Percentiles rank a stretch among this genome's conserved stretches.
Conservation (phyloP, 2,113 vertebrate species). For the Oriolus oriolus region DNA sequence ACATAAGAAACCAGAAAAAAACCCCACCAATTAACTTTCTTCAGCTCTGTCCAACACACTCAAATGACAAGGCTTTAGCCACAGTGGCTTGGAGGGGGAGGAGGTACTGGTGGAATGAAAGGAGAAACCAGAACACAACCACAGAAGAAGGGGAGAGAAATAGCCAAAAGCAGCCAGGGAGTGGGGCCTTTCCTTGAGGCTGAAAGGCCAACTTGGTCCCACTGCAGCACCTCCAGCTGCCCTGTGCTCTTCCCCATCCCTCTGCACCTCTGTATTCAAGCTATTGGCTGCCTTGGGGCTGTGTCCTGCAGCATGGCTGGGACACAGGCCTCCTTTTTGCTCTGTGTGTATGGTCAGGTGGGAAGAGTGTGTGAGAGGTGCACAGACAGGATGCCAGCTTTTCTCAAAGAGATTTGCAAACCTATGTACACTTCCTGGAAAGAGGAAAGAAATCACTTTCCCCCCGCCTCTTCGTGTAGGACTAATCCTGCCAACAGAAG, state of each 20-base stretch:
- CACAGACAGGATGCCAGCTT: not conserved
- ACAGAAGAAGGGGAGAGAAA: not conserved
- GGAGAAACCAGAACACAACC: not conserved
- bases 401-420: not conserved
- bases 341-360: not conserved
- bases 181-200: not conserved
- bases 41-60: not conserved
- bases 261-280: not conserved
- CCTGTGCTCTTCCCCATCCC: not conserved
- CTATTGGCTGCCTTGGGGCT: not conserved
- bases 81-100: not conserved
- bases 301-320: not conserved
- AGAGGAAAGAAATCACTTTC: not conserved
- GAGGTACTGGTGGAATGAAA: not conserved
- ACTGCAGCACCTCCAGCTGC: not conserved
- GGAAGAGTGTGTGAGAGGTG: rapidly evolving
- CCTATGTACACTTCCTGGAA: not conserved
- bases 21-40: not conserved
- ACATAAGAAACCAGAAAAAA: not conserved
- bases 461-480: not conserved
- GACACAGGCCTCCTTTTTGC: not conserved
- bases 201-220: not conserved
- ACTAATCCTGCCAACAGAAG: not conserved
- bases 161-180: not conserved
- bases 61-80: not conserved